These are phyloP conservation scores for Drosophila novamexicana DNA, from an alignment of 1,140 invertebrate species.

Conservation along the genomic window DNA sequence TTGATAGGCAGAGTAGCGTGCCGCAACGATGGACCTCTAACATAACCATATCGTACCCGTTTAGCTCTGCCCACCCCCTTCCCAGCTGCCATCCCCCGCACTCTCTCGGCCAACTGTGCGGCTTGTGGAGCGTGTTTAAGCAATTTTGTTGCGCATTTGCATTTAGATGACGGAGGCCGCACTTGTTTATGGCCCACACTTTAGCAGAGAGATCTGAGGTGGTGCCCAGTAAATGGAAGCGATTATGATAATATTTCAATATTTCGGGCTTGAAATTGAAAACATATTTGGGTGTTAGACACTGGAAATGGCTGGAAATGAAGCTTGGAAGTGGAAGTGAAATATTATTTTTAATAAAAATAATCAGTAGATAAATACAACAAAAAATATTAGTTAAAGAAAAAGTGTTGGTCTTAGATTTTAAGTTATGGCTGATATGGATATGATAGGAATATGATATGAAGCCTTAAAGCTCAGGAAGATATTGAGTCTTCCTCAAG, in stretches of 20 bases:
- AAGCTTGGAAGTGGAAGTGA: too few relatives aligned
- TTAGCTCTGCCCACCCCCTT: constrained; percentile 14
- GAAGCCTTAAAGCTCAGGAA: too few relatives aligned
- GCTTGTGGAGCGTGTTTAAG: constrained; percentile 47
- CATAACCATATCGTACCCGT: constrained; percentile 44
- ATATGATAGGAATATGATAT: too few relatives aligned
- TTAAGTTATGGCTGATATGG: too few relatives aligned
- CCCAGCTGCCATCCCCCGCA: neutral
- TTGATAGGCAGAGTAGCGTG: constrained; percentile 75
- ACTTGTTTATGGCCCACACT: constrained; percentile 69
- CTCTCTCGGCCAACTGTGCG: neutral
- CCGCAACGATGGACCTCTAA: constrained; percentile 64
- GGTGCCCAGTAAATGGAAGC: constrained; percentile 6
- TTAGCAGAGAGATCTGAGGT: constrained; percentile 27
- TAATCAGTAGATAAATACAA: too few relatives aligned
- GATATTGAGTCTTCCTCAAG: too few relatives aligned
- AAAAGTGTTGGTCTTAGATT: too few relatives aligned
- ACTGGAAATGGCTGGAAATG: too few relatives aligned
- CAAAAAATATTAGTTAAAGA: too few relatives aligned
- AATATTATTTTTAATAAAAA: too few relatives aligned
- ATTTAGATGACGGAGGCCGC: constrained; percentile 70
- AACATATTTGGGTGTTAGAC: too few relatives aligned
- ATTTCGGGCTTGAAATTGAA: too few relatives aligned
- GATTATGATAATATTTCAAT: constrained; percentile 2
- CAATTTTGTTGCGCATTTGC: constrained; percentile 74